A percentile compares a stretch with the other conserved stretches of the same genome.
phyloP scores from a whole-genome alignment of 1,140 invertebrate species.

The Vollenhovia emeryi region DNA sequence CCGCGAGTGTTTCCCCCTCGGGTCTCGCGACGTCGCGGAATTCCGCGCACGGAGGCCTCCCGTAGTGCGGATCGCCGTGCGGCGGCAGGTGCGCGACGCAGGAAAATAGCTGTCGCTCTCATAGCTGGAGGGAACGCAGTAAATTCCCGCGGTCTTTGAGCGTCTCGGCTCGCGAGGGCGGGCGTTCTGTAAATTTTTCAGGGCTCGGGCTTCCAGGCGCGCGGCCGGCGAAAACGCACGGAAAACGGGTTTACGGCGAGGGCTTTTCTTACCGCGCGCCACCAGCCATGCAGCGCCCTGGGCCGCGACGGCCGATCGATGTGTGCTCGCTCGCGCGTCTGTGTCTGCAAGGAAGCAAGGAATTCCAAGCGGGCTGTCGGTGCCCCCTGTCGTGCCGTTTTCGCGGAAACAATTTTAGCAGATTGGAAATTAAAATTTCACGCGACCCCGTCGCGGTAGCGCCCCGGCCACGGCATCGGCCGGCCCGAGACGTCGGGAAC shows the following conservation, averaged over 20 bases:
- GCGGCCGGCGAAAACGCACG: conserved; percentile 12
- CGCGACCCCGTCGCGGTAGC: neutral
- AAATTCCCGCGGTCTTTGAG: conserved; percentile 65
- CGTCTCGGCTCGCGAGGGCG: neutral
- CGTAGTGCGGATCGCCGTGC: neutral
- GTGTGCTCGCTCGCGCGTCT: neutral
- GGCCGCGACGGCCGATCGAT: neutral
- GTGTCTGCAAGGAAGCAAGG: neutral
- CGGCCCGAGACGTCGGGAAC: conserved; percentile 8
- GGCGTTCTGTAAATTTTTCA: conserved; percentile 62
- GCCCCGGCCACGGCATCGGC: neutral
- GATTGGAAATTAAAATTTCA: conserved; percentile 75
- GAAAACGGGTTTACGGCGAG: conserved; percentile 28
- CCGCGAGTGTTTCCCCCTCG: neutral
- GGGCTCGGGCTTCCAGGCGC: neutral
- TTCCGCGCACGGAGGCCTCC: conserved; percentile 2
- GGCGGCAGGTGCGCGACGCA: conserved; percentile 26
- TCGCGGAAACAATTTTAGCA: conserved; percentile 61
- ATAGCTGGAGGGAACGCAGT: conserved; percentile 41
- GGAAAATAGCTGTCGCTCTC: conserved; percentile 61
- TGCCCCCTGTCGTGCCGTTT: conserved; percentile 4
- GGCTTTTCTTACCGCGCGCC: neutral
- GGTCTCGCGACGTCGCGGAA: neutral
- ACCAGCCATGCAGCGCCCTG: neutral
- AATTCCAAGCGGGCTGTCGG: conserved; percentile 27